Evolutionary conservation across 2,113 vertebrate species (phyloP), one percentile per base, ranked within the genome.

Genomic region (Oreochromis spilurus): DNA sequence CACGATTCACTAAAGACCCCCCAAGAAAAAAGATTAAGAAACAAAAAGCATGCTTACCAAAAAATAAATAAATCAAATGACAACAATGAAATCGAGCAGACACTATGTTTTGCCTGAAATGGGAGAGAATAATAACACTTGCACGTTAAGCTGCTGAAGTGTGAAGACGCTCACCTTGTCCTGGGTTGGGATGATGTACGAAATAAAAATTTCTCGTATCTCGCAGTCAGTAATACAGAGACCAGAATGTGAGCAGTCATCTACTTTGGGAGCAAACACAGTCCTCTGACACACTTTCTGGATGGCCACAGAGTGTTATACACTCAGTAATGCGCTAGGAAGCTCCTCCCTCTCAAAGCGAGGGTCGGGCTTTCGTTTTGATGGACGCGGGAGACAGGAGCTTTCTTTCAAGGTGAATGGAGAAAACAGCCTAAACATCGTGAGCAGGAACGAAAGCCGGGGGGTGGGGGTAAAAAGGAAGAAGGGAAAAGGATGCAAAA

Each of bases 211-310:
- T 81, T 81, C 81, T 93, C 84, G 79, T 89, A 53, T 94, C 89
- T 94, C 85, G 85, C 82, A 92, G 88, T 95, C 92, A 91, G 87
- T 81, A 91, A 87, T 82, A 85, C 89, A 94, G 92, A 95, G 91
- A 86, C 84, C 89, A 91, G 89, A 85, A 87, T 91, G 84, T 86
- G 83, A 93, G 92, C 92, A 90, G 91, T 92, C 96, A 96, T 95
- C 93, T 89, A 96, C 95, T 91, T 85, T 82, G 57, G 92, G 92
- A 91, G 95, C 92, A 88, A 89, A 94, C 92, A 95, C 95, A 92
- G 95, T 92, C 94, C 92, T 96, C 93, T 95, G 95, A 96, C 93
- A 94, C 90, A 92, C 93, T 93, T 94, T 91, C 92, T 94, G 90
- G 88, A 86, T 87, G 84, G 90, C 88, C 91, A 86, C 91, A 54